Base-by-base conservation (phyloP, 2,888 invertebrate genomes). In the Patella depressa region DNA sequence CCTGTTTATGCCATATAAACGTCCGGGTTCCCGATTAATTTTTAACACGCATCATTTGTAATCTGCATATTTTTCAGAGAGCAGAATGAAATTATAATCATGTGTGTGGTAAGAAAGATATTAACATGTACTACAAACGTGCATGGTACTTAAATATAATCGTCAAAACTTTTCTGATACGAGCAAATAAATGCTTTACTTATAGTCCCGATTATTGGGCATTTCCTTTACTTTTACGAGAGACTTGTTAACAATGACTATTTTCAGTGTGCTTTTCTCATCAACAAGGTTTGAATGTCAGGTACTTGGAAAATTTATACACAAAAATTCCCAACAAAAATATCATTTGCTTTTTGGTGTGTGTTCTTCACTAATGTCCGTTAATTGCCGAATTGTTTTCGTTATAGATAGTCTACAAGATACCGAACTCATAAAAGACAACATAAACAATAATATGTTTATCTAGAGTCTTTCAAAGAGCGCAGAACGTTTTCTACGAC, bases 281-380 rank as follows among this genome's bases (percentile, higher is more conserved):
- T 65, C 65, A 65, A 24, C 19, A 65, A 24, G 65, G 65, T 65
- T 65, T 65, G 65, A 65, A 65, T 65, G 65, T 65, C 65, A 24
- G 24, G 65, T 65, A 65, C 65, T 65, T 65, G 65, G 65, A 65
- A 24, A 65, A 65, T 65, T 65, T 65, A 65, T 65, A 65, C 24
- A 65, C 65, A 65, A 65, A 65, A 65, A 65, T 65, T 65, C 65
- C 65, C 24, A 24, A 65, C 19, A 65, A 65, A 65, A 65, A 65
- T 65, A 65, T 65, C 24, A 65, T 65, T 65, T 24, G 65, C 65
- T 65, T 65, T 65, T 65, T 65, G 65, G 65, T 65, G 65, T 65
- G 65, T 65, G 65, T 65, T 65, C 65, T 65, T 24, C 19, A 65
- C 65, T 19, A 65, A 65, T 65, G 65, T 24, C 65, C 65, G 65